Evolutionary conservation across 2,113 vertebrate species (phyloP), one percentile per base, ranked within the genome.

Genomic region (Clarias batrachus): DNA sequence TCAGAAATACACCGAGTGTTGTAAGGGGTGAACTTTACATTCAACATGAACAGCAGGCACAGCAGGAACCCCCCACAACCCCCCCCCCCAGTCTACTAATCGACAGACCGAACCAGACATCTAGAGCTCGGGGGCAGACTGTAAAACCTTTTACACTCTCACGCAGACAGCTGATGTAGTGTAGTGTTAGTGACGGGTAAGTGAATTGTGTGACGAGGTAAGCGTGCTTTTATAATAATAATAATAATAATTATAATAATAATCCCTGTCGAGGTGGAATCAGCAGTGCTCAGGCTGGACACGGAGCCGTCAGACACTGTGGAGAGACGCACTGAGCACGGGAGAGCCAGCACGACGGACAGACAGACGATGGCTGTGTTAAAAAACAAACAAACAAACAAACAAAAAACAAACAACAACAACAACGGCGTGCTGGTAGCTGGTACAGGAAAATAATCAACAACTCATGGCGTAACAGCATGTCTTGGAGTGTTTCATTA

Each of bases 1-100:
- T 63, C 11, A 33, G 13, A 56, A n/a, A 9, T 27, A 77, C 74
- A 27, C 7, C 7, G 7, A 41, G 33, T 21, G 33, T 41, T 21
- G 33, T 41, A 76, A 76, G 23, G 21, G 21, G 14, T 79, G 10
- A 30, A 70, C 6, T 70, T 86, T 57, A 86, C 84, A 70, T 80
- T 80, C 84, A 48, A 41, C 76, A 80, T 56, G 37, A 80, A 86
- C n/a, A 79, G 84, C n/a, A 79, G 84, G 63, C 76, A 80, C 63
- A 70, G 54, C 83, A 59, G 62, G 68, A 78, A 54, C 54, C 4
- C 63, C 48, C 48, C 48, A 3, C 48, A 48, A 1, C 33, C 33
- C 4, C 63, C 48, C 63, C 48, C 48, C 7, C 48, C 27, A 52
- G 17, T 14, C 74, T 54, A 80, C 41, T 13, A 27, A 25, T 25